Percentiles rank a stretch among this genome's conserved stretches.
Conservation (phyloP, 1,140 invertebrate species). For the Drosophila sp. region DNA sequence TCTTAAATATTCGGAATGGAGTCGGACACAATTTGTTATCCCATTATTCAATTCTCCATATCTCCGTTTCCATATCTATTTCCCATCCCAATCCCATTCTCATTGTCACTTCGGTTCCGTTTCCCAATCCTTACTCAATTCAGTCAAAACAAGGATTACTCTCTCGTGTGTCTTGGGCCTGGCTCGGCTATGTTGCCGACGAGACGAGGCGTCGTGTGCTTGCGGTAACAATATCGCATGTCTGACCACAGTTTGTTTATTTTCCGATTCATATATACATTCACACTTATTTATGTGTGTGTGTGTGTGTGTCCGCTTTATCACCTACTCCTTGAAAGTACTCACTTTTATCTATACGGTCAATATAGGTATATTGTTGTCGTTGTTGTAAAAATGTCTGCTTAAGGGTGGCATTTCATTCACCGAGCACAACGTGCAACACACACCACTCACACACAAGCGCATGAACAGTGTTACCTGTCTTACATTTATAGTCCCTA, state of each 20-base stretch:
- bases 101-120: background rate
- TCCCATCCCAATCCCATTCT: background rate
- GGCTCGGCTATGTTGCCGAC: slow-evolving; percentile 25
- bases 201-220: slow-evolving; percentile 20
- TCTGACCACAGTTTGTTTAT: slow-evolving; percentile 59
- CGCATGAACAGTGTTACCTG: too few relatives aligned
- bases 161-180: slow-evolving; percentile 22
- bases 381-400: slow-evolving; percentile 28
- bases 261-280: slow-evolving; percentile 8
- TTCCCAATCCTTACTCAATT: background rate
- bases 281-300: slow-evolving; percentile 4
- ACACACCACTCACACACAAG: background rate
- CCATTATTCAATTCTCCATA: too few relatives aligned
- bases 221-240: slow-evolving; percentile 41
- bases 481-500: background rate
- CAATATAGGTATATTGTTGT: slow-evolving; percentile 67
- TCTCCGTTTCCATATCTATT: too few relatives aligned
- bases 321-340: slow-evolving; percentile 69
- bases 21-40: slow-evolving; percentile 3
- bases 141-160: slow-evolving; percentile 3
- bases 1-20: background rate
- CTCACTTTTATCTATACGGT: slow-evolving; percentile 73
- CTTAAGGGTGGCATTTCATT: slow-evolving; percentile 52
- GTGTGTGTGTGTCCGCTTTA: slow-evolving; percentile 57
- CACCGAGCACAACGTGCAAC: slow-evolving; percentile 16